Conservation (phyloP, 2,797 vertebrate genomes). For the Amblyraja radiata region DNA sequence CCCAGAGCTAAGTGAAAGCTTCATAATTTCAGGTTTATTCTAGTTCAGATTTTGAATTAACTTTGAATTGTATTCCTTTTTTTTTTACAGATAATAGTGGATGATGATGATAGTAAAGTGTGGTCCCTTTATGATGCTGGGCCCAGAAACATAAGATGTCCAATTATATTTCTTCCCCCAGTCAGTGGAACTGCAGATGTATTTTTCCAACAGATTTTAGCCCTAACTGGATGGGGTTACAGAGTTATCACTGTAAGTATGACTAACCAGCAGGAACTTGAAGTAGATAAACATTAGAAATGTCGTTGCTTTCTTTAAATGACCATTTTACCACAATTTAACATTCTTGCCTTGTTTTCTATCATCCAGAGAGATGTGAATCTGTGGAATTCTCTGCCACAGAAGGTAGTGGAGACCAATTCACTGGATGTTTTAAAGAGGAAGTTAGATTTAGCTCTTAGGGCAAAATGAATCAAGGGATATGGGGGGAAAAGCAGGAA, state of each 20-base stretch:
- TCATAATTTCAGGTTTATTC: neutral
- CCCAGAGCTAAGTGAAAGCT: neutral
- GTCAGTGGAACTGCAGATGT: constrained; percentile 95
- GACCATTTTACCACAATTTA: neutral
- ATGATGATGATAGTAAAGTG: constrained; percentile 96
- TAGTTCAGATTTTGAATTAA: neutral
- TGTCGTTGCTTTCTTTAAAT: neutral
- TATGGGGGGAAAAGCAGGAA: no score
- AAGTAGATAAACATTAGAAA: neutral
- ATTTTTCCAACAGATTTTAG: constrained; percentile 92
- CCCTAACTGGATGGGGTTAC: constrained; percentile 92
- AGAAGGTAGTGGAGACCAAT: no score
- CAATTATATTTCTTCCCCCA: constrained; percentile 89
- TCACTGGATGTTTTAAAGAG: no score
- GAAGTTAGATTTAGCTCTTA: no score
- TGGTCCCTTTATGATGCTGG: constrained; percentile 95
- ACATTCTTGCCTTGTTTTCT: neutral
- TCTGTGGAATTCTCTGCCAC: no score
- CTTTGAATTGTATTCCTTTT: constrained; percentile 31
- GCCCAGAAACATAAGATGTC: constrained; percentile 85
- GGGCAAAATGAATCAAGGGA: no score
- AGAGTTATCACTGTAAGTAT: constrained; percentile 88
- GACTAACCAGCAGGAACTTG: neutral
- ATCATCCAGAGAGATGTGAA: no score
- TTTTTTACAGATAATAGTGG: constrained; percentile 83